Conservation (phyloP, 2,888 invertebrate genomes). For the Tetheella fluctuosa region DNA sequence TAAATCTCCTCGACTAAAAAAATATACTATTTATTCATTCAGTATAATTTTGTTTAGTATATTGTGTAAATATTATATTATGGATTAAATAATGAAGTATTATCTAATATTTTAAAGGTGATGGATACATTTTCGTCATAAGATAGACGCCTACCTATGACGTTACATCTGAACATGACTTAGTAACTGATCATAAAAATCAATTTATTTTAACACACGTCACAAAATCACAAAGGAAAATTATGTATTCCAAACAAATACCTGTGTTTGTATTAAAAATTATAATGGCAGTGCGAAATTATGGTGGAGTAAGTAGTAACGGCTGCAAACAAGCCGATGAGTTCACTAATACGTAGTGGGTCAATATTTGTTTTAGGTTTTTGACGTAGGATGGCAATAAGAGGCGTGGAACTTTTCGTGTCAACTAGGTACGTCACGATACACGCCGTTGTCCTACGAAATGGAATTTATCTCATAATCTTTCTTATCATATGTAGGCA, state of each 20-base stretch:
- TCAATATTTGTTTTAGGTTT: slow-evolving; percentile 63
- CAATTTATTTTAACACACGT: slow-evolving; percentile 25
- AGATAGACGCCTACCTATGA: slow-evolving; percentile 33
- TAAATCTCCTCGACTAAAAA: background rate
- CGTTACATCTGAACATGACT: slow-evolving; percentile 31
- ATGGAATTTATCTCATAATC: slow-evolving; percentile 41
- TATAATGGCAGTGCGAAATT: slow-evolving; percentile 44
- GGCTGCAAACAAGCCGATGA: slow-evolving; percentile 29
- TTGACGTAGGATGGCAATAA: slow-evolving; percentile 59
- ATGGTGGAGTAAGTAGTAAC: slow-evolving; percentile 35
- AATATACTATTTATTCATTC: background rate
- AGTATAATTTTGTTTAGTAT: too few species aligned
- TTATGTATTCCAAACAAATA: slow-evolving; percentile 20
- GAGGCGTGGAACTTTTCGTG: slow-evolving; percentile 77
- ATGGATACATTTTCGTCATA: slow-evolving; percentile 35
- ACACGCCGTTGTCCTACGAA: slow-evolving; percentile 26
- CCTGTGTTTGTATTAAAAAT: slow-evolving; percentile 41
- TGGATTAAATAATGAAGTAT: too few species aligned
- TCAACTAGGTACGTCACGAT: slow-evolving; percentile 54
- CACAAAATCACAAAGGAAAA: slow-evolving; percentile 4
- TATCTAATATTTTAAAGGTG: slow-evolving; percentile 30
- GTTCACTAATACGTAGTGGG: slow-evolving; percentile 55
- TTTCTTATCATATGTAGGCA: slow-evolving; percentile 34
- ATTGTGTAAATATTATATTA: too few species aligned
- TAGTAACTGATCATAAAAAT: slow-evolving; percentile 36